Evolutionary conservation across 2,113 vertebrate species (phyloP).

Genomic region (Neolamprologus variostigma): DNA sequence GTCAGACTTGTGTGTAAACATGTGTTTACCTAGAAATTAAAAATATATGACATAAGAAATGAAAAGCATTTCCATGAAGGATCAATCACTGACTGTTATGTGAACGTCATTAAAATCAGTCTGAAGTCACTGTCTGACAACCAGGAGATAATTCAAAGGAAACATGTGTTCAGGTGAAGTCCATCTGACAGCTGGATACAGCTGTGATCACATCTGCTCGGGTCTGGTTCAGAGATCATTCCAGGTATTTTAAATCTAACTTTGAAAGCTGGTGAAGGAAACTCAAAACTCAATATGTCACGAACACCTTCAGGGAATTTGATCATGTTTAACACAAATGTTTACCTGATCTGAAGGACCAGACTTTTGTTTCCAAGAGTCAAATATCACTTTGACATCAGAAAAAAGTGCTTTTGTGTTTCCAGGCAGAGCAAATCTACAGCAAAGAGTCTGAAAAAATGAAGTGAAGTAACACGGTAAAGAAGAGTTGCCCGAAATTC

Average conservation of each 20-base stretch:
- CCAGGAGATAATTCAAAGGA: neutral
- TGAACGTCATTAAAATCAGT: rapidly evolving
- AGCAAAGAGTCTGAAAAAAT: rapidly evolving
- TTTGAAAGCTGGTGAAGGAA: rapidly evolving
- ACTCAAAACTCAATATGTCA: rapidly evolving
- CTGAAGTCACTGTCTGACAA: rapidly evolving
- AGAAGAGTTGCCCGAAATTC: rapidly evolving
- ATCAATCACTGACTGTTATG: rapidly evolving
- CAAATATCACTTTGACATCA: neutral
- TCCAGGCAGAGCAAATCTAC: neutral
- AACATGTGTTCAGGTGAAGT: neutral
- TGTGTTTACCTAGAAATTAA: neutral
- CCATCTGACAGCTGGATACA: neutral
- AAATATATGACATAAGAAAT: rapidly evolving
- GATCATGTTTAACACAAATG: neutral
- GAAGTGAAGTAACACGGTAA: neutral
- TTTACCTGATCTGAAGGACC: neutral
- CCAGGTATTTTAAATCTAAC: neutral
- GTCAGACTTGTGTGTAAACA: neutral
- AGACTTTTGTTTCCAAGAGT: neutral
- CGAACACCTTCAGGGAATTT: neutral
- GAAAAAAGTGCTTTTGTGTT: neutral
- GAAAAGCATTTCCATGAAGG: rapidly evolving
- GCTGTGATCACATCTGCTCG: neutral
- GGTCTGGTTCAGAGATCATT: neutral